These are phyloP conservation scores for Drosophila punjabiensis DNA, from an alignment of 1,140 invertebrate genomes.

Conservation along the genomic window DNA sequence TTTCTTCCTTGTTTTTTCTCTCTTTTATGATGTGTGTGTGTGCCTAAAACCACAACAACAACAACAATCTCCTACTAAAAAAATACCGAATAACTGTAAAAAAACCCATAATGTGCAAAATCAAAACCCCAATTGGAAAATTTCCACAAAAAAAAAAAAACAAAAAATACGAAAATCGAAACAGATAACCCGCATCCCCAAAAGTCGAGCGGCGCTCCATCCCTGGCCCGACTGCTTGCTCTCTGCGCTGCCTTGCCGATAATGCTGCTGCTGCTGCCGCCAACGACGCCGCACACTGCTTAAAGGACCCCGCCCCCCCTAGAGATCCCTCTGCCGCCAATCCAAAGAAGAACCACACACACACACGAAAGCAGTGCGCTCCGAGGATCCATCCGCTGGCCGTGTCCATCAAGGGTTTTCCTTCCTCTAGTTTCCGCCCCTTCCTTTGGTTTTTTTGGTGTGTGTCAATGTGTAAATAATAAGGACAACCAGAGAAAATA, in stretches of 20 bases:
- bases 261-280: slow-evolving; percentile 25
- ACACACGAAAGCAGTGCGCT: slow-evolving; percentile 43
- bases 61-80: slow-evolving; percentile 26
- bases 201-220: slow-evolving; percentile 40
- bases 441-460: slow-evolving; percentile 7
- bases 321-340: slow-evolving; percentile 9
- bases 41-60: slow-evolving; percentile 46
- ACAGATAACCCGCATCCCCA: slow-evolving; percentile 72
- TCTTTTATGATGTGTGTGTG: slow-evolving; percentile 80
- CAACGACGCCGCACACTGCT: slow-evolving; percentile 47
- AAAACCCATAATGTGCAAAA: slow-evolving; percentile 21
- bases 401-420: slow-evolving; percentile 34
- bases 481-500: slow-evolving; percentile 27
- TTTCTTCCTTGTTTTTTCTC: slow-evolving; percentile 79
- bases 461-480: slow-evolving; percentile 54
- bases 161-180: slow-evolving; percentile 9
- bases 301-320: slow-evolving; percentile 25
- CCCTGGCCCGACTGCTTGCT: slow-evolving; percentile 51
- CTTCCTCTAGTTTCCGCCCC: slow-evolving; percentile 18
- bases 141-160: not conserved
- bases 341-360: slow-evolving; percentile 10
- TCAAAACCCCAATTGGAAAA: slow-evolving; percentile 17
- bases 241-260: slow-evolving; percentile 40
- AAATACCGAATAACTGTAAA: slow-evolving; percentile 35
- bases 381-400: slow-evolving; percentile 43